Evolutionary conservation across 2,797 vertebrate genomes (phyloP).

Genomic region (Phataginus tricuspis): DNA sequence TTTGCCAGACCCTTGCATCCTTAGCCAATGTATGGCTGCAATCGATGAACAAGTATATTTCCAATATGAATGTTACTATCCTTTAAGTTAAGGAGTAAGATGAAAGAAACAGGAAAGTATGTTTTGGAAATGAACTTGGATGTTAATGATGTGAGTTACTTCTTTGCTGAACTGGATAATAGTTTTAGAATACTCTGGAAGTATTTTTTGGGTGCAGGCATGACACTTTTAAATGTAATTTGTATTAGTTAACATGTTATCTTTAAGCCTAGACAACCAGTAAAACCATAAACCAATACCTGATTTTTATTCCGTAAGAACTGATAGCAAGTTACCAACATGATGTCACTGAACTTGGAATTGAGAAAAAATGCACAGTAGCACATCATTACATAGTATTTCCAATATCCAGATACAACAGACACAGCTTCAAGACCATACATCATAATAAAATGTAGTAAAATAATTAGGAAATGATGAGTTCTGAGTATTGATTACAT

Average conservation of each 20-base stretch:
- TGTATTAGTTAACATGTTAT: slow-evolving; percentile 13
- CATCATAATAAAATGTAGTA: slow-evolving; percentile 5
- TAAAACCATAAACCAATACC: not conserved
- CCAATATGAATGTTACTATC: not conserved
- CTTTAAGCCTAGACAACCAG: not conserved
- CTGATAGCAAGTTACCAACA: not conserved
- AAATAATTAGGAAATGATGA: slow-evolving; percentile 54
- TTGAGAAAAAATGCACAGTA: not conserved
- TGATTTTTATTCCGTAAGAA: not conserved
- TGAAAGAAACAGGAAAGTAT: slow-evolving; percentile 2
- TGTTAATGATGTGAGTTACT: not conserved
- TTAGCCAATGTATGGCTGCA: not conserved
- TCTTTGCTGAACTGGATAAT: slow-evolving; percentile 13
- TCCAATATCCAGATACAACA: not conserved
- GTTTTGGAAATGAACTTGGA: not conserved
- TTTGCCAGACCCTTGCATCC: not conserved
- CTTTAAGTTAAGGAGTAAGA: slow-evolving; percentile 14
- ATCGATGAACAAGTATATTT: not conserved
- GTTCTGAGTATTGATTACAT: slow-evolving; percentile 50
- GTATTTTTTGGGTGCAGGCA: not conserved
- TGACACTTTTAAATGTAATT: not conserved
- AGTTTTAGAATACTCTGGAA: slow-evolving; percentile 19
- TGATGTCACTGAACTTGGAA: not conserved
- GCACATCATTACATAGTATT: not conserved
- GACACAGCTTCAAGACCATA: slow-evolving; percentile 22